Conservation (phyloP, 2,113 vertebrate species). For the Semnornis frantzii region DNA sequence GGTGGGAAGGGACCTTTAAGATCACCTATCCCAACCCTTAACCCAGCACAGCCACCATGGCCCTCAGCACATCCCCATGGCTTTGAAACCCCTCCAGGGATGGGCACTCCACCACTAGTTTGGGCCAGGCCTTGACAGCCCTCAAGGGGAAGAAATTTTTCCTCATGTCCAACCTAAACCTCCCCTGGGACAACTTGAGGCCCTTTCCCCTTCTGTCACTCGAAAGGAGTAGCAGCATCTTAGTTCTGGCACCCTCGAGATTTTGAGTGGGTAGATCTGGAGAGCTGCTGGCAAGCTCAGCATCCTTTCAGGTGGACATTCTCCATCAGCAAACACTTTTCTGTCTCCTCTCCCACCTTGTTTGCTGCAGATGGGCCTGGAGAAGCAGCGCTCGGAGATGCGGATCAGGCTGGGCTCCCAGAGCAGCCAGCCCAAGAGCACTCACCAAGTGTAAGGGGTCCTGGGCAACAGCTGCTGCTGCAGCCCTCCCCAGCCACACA, state of each 20-base stretch:
- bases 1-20: no score
- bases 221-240: background rate
- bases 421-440: background rate
- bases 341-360: background rate
- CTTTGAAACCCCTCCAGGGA: no score
- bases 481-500: background rate
- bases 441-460: conserved; percentile 54
- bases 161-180: no score
- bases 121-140: no score
- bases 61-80: no score
- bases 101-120: no score
- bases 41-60: no score
- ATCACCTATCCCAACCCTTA: no score
- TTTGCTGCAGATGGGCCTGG: background rate
- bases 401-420: background rate
- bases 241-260: background rate
- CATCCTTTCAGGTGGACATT: fast-evolving
- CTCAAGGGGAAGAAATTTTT: no score
- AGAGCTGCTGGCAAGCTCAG: background rate
- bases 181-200: no score
- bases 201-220: no score
- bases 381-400: background rate
- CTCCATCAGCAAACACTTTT: fast-evolving
- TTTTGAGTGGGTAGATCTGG: background rate
- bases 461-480: background rate